Evolutionary conservation across 2,113 vertebrate genomes (phyloP).

Genomic region (Ia io): DNA sequence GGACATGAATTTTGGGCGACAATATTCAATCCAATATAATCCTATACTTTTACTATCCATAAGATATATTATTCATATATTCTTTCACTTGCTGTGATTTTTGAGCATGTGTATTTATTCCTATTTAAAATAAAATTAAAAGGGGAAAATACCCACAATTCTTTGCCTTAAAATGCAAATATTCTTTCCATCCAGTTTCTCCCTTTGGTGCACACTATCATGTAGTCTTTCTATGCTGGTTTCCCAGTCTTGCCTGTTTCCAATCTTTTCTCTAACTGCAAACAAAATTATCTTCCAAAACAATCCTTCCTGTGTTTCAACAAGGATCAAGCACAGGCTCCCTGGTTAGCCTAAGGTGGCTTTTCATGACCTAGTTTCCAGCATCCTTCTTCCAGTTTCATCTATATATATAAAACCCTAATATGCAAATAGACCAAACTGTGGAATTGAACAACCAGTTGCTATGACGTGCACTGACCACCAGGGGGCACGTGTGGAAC

Average conservation of each 20-base stretch:
- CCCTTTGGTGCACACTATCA: neutral
- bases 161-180: neutral
- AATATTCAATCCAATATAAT: neutral
- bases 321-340: neutral
- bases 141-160: neutral
- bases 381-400: neutral
- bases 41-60: neutral
- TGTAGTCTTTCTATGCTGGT: neutral
- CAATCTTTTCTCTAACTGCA: neutral
- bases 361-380: neutral
- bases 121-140: neutral
- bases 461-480: no score
- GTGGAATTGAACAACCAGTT: no score
- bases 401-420: no score
- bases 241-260: neutral
- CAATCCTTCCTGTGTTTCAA: neutral
- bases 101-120: neutral
- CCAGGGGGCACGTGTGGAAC: no score
- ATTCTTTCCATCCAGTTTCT: neutral
- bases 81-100: neutral
- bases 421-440: no score
- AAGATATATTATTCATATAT: neutral
- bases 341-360: no score
- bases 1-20: neutral
- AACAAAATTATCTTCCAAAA: neutral